phyloP scores from a whole-genome alignment of 2,888 invertebrate genomes.

The Torymus tubicola region DNA sequence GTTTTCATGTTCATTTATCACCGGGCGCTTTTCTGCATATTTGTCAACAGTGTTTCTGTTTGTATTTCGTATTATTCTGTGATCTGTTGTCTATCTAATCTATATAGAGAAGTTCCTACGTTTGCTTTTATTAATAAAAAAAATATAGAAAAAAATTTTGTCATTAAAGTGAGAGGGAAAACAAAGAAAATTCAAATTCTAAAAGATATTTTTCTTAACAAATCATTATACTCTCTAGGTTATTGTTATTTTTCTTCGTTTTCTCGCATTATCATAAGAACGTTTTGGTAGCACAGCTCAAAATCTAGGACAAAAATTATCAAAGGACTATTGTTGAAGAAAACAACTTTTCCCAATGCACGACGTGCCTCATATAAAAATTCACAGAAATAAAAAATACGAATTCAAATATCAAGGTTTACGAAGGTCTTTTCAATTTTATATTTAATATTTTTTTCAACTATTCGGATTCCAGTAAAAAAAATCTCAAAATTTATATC shows the following conservation, averaged over 20 bases:
- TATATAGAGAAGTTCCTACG: constrained; percentile 12
- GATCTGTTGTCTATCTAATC: constrained; percentile 26
- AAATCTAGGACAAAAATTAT: constrained; percentile 12
- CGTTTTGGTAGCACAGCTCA: constrained; percentile 25
- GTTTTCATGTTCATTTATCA: constrained; percentile 39
- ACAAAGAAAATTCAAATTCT: constrained; percentile 30
- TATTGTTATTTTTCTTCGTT: constrained; percentile 37
- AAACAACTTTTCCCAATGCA: too few relatives aligned
- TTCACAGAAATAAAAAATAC: too few relatives aligned
- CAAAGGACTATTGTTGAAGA: background rate
- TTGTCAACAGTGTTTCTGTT: constrained; percentile 38
- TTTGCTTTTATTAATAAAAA: constrained; percentile 2
- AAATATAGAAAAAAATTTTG: constrained; percentile 26
- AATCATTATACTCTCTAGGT: constrained; percentile 2
- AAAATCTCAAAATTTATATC: too few relatives aligned
- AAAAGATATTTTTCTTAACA: background rate
- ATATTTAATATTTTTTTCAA: too few relatives aligned
- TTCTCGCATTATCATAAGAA: constrained; percentile 39
- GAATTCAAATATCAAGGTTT: too few relatives aligned
- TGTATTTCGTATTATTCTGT: constrained; percentile 32
- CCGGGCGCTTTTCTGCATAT: constrained; percentile 30
- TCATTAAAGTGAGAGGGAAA: constrained; percentile 24
- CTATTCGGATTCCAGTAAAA: too few relatives aligned
- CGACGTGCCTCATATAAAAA: too few relatives aligned
- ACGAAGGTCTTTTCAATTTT: too few relatives aligned